Conservation (phyloP, 92 coral and sea anemone genomes). For the Pocillopora grandis region DNA sequence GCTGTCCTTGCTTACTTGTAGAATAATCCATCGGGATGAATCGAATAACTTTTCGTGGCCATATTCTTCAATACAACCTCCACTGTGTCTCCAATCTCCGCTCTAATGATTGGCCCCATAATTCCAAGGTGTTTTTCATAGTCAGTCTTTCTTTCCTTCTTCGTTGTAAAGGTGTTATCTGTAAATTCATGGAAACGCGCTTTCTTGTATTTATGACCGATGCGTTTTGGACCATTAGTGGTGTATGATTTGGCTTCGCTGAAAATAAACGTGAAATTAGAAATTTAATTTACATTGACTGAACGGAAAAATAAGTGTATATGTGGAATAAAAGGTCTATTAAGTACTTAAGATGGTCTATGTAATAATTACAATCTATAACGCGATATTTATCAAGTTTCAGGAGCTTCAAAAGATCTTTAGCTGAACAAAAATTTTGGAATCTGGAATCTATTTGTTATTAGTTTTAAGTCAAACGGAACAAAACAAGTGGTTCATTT, state of each 20-base stretch:
- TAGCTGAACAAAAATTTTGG: too few species aligned
- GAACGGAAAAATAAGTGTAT: too few species aligned
- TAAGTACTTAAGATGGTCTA: too few species aligned
- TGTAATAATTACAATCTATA: too few species aligned
- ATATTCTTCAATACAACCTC: conserved; percentile 83
- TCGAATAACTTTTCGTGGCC: conserved; percentile 68
- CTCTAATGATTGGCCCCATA: conserved; percentile 81
- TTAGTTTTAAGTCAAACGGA: too few species aligned
- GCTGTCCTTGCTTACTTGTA: conserved; percentile 43
- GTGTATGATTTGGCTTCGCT: conserved; percentile 67
- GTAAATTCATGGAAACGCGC: conserved; percentile 75
- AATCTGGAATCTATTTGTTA: too few species aligned
- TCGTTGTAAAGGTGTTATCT: conserved; percentile 59
- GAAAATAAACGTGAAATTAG: not conserved
- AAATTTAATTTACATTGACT: too few species aligned
- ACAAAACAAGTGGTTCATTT: too few species aligned
- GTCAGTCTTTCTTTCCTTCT: conserved; percentile 42
- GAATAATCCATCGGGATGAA: conserved; percentile 88
- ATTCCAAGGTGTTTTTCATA: conserved; percentile 73
- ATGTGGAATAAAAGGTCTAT: too few species aligned
- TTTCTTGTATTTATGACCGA: conserved; percentile 87
- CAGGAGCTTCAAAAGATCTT: too few species aligned
- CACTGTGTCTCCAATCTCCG: conserved; percentile 91
- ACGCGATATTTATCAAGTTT: too few species aligned
- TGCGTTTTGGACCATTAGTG: conserved; percentile 44